Evolutionary conservation across 2,797 vertebrate species (phyloP).

Genomic region (Austrolebias charrua): DNA sequence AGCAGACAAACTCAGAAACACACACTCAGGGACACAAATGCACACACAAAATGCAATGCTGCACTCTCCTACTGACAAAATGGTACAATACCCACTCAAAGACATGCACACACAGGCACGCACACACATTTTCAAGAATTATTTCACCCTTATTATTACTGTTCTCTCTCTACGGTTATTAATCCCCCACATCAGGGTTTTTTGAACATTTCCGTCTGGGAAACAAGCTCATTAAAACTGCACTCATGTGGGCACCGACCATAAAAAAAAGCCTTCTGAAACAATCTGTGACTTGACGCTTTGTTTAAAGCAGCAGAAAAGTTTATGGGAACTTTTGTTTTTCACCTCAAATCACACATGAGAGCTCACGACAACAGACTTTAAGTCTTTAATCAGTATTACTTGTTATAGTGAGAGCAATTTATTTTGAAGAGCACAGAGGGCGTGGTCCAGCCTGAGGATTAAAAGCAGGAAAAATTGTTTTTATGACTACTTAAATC

Average conservation of each 20-base stretch:
- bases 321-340: conserved; percentile 41
- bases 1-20: conserved; percentile 29
- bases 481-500: conserved; percentile 18
- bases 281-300: conserved; percentile 52
- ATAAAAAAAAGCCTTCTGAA: conserved; percentile 53
- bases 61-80: conserved; percentile 16
- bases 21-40: conserved; percentile 11
- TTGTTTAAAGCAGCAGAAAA: conserved; percentile 50
- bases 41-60: conserved; percentile 3
- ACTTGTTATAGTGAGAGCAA: conserved; percentile 12
- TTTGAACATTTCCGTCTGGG: conserved; percentile 65
- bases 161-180: conserved; percentile 62
- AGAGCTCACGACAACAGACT: conserved; percentile 36
- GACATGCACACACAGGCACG: conserved; percentile 16
- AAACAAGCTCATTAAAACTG: conserved; percentile 69
- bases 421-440: too few relatives aligned
- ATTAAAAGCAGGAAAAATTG: too few relatives aligned
- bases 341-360: conserved; percentile 35
- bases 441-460: too few relatives aligned
- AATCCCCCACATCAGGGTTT: conserved; percentile 61
- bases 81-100: conserved; percentile 5
- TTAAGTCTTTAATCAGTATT: conserved; percentile 43
- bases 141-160: conserved; percentile 58
- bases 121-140: conserved; percentile 36
- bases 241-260: conserved; percentile 57